Percentiles rank a stretch among this genome's conserved stretches.
These are phyloP conservation scores for Orthochromis indermauri DNA, from an alignment of 2,113 vertebrate species.

Conservation along the genomic window DNA sequence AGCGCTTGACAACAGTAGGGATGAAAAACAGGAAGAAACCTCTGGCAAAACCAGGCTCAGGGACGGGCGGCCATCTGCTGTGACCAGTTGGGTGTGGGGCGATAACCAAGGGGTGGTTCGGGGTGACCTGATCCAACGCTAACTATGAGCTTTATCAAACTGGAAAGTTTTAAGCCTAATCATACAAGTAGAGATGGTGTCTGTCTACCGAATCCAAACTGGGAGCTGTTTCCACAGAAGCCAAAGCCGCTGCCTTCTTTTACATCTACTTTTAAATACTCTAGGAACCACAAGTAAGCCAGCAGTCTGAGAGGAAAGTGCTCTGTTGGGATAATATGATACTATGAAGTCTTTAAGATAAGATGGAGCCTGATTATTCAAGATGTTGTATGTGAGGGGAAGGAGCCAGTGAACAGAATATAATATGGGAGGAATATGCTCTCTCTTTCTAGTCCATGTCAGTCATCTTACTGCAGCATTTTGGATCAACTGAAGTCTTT, in stretches of 20 bases:
- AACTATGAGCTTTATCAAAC: background rate
- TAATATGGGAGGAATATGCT: background rate
- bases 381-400: background rate
- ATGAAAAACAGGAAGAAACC: background rate
- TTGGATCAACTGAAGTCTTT: background rate
- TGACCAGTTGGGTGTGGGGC: background rate
- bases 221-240: background rate
- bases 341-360: background rate
- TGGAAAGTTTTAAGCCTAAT: background rate
- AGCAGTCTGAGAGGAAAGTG: background rate
- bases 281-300: background rate
- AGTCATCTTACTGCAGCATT: too few relatives aligned
- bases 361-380: background rate
- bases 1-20: background rate
- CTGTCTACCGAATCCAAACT: background rate
- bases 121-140: background rate
- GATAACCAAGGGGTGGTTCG: background rate
- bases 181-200: background rate
- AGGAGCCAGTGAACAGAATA: background rate
- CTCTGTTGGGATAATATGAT: background rate
- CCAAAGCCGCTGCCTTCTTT: fast-evolving
- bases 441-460: too few relatives aligned
- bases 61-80: background rate
- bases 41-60: background rate
- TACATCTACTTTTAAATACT: background rate